Conservation (phyloP, 1,140 invertebrate genomes). For the Brachionus angularis region DNA sequence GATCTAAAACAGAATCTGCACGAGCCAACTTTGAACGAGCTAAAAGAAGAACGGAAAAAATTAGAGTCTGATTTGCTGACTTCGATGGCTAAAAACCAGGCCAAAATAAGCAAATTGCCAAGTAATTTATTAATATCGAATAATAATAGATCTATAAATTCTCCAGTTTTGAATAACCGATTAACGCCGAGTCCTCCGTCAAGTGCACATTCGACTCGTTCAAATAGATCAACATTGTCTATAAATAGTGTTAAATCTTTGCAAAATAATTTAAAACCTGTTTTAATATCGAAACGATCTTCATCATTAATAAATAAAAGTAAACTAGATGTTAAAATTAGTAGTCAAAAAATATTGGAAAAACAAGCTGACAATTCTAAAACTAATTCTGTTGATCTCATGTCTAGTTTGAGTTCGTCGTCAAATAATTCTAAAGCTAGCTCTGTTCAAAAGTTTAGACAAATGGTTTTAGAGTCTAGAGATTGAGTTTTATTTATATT, state of each 20-base stretch:
- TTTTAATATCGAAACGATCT: too few relatives aligned
- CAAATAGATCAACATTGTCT: background rate
- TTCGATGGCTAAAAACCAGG: slow-evolving; percentile 21
- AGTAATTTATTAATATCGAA: background rate
- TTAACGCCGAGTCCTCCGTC: background rate
- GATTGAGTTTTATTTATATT: too few relatives aligned
- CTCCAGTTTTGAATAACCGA: background rate
- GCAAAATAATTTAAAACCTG: too few relatives aligned
- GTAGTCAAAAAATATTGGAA: too few relatives aligned
- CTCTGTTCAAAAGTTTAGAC: slow-evolving; percentile 12
- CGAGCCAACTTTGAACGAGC: slow-evolving; percentile 23
- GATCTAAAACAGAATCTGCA: background rate
- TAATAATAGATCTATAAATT: slow-evolving; percentile 6
- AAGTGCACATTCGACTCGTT: background rate
- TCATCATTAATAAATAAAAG: too few relatives aligned
- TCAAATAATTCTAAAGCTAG: background rate
- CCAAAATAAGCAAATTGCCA: slow-evolving; percentile 13
- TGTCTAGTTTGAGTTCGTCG: background rate
- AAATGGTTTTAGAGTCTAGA: slow-evolving; percentile 23
- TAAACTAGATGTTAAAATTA: too few relatives aligned
- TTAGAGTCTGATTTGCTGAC: slow-evolving; percentile 33
- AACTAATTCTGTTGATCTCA: slow-evolving; percentile 2
- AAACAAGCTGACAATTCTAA: background rate
- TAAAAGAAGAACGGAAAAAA: slow-evolving; percentile 29
- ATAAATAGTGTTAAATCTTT: slow-evolving; percentile 1